Percentiles rank a stretch among this genome's conserved stretches.
phyloP scores from a whole-genome alignment of 1,140 invertebrate genomes.

The Colletes gigas region DNA sequence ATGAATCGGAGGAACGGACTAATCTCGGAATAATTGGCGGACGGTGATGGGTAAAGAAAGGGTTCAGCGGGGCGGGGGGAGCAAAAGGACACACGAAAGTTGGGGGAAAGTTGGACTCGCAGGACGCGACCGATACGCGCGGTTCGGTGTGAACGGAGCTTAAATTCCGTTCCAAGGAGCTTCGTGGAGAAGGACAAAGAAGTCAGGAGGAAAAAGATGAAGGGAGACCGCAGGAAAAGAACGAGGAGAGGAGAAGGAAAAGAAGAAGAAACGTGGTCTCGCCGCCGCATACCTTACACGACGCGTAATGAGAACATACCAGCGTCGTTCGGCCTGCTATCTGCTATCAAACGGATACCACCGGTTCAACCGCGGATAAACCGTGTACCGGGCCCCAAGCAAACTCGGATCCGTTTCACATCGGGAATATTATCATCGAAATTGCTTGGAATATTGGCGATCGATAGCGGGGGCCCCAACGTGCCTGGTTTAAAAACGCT shows the following conservation, averaged over 20 bases:
- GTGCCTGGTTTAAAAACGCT: too few species aligned
- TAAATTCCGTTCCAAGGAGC: conserved; percentile 23
- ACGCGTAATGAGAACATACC: conserved; percentile 81
- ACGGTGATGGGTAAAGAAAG: background rate
- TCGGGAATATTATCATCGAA: too few species aligned
- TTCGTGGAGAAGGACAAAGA: conserved; percentile 21
- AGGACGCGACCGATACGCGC: background rate
- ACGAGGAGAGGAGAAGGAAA: conserved; percentile 38
- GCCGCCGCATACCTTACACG: conserved; percentile 77
- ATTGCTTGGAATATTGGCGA: background rate
- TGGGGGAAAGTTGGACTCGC: background rate
- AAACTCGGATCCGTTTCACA: conserved; percentile 46
- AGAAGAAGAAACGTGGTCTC: conserved; percentile 63
- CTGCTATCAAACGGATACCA: conserved; percentile 76
- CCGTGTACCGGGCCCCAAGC: conserved; percentile 54
- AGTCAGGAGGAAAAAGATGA: conserved; percentile 45
- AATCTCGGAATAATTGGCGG: conserved; percentile 11
- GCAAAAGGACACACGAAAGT: background rate
- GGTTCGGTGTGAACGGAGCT: conserved; percentile 37
- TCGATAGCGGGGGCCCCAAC: too few species aligned
- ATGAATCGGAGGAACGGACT: background rate
- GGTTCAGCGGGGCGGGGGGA: background rate
- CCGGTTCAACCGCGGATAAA: conserved; percentile 58
- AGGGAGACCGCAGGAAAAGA: conserved; percentile 29
- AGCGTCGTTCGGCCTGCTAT: conserved; percentile 77